Evolutionary conservation across 64 coral and sea anemone species (phyloP), one percentile per base, ranked within the genome.

Genomic region (Pachyseris speciosa): DNA sequence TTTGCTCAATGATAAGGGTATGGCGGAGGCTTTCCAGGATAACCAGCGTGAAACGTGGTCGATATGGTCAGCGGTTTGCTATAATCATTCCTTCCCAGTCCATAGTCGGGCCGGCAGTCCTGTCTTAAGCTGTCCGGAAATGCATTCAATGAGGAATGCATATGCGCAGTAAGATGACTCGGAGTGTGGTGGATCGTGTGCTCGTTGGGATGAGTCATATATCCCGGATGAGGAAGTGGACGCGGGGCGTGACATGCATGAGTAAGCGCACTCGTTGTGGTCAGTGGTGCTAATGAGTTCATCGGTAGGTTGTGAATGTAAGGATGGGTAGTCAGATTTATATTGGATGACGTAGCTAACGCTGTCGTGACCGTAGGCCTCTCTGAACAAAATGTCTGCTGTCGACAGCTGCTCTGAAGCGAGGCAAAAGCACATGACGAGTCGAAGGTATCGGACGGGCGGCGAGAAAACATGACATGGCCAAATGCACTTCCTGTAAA

Each of bases 41-140:
- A 91, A 16, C 89, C 79, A 36, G 59, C 33, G 6, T 91, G 64
- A 73, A 91, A 91, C 17, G 89, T 59, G 27, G 89, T 91, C 10
- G 89, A 91, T 83, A 91, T 91, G 37, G 89, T 84, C 77, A 91
- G 53, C 64, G 89, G 89, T 65, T 91, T 91, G 58, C 47, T 60
- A 66, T 71, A 91, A 43, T 91, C 89, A 44, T 9, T 69, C 53
- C 78, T 75, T 24, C 78, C 89, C 64, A 91, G 78, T 50, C 67
- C 74, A 25, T 69, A 83, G 26, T 91, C 89, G 0, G 78, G 27
- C 36, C 89, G 31, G 42, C 72, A 75, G 7, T 80, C 75, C 11
- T 42, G 38, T 47, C 70, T 39, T 43, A 78, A 90, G 53, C 74
- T 90, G 12, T 90, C 87, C 7, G 72, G 37, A 69, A 80, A 90